phyloP scores from a whole-genome alignment of 2,113 vertebrate species.

The Chlamydotis undulata region DNA sequence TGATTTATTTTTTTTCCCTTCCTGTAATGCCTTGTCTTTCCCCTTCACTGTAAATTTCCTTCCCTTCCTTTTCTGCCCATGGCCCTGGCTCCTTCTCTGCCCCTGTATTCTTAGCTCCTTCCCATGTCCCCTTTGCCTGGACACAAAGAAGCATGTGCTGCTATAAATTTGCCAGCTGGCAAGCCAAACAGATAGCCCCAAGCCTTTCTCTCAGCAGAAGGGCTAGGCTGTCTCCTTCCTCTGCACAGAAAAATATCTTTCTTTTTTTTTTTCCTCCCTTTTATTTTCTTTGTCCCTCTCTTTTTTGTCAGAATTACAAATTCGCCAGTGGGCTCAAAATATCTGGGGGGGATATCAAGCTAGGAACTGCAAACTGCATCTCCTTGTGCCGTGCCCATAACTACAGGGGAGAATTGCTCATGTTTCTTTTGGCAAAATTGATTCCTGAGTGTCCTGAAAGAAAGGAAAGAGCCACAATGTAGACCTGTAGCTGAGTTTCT shows the following conservation, averaged over 20 bases:
- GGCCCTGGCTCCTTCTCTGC: neutral
- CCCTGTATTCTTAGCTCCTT: neutral
- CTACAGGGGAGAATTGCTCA: neutral
- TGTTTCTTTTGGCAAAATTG: neutral
- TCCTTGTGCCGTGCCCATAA: neutral
- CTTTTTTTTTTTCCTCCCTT: neutral
- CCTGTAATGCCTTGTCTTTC: neutral
- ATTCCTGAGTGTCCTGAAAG: neutral
- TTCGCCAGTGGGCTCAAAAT: neutral
- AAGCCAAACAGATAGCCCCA: neutral
- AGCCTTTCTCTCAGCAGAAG: neutral
- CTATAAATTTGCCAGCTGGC: neutral
- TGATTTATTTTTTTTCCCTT: neutral
- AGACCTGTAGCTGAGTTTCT: neutral
- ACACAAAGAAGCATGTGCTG: neutral
- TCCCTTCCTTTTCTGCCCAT: neutral
- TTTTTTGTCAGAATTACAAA: neutral
- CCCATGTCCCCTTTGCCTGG: neutral
- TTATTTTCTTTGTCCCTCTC: neutral
- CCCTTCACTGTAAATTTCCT: neutral
- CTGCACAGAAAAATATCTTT: neutral
- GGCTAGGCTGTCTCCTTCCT: neutral
- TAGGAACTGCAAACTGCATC: neutral
- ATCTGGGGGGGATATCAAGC: neutral
- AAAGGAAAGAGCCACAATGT: neutral